Percentiles rank a stretch among this genome's conserved stretches.
These are phyloP conservation scores for Pantherophis vulpinus DNA, from an alignment of 2,797 vertebrate species.

Conservation along the genomic window DNA sequence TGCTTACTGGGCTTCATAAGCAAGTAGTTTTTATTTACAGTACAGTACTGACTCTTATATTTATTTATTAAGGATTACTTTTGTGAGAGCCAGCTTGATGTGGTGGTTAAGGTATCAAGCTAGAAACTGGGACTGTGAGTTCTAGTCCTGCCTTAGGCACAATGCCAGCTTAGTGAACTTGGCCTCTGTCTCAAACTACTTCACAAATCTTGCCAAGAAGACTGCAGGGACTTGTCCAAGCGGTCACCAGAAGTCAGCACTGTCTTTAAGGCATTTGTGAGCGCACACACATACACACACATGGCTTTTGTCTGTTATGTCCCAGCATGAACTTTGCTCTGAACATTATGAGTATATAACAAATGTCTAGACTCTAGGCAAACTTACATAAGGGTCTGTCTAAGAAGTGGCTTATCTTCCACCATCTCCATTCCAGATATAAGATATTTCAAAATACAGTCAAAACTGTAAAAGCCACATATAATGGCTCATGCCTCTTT, in stretches of 20 bases:
- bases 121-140: not conserved
- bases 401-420: not conserved
- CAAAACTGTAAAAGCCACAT: not conserved
- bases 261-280: not conserved
- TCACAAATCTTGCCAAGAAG: not conserved
- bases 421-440: not conserved
- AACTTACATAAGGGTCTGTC: not conserved
- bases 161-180: not conserved
- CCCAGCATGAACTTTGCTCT: conserved; percentile 1
- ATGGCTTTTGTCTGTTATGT: not conserved
- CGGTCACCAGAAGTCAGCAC: not conserved
- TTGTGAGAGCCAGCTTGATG: not conserved
- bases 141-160: not conserved
- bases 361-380: conserved; percentile 35
- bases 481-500: not conserved
- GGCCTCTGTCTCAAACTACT: not conserved
- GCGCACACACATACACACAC: not conserved
- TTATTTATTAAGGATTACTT: not conserved
- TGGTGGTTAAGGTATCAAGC: not conserved
- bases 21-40: not conserved
- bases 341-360: not conserved
- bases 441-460: not conserved
- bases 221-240: not conserved
- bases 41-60: not conserved
- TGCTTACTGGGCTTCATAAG: not conserved